A percentile compares a stretch with the other conserved stretches of the same genome.
Conservation (phyloP, 2,888 invertebrate species). For the Callimorpha dominula region DNA sequence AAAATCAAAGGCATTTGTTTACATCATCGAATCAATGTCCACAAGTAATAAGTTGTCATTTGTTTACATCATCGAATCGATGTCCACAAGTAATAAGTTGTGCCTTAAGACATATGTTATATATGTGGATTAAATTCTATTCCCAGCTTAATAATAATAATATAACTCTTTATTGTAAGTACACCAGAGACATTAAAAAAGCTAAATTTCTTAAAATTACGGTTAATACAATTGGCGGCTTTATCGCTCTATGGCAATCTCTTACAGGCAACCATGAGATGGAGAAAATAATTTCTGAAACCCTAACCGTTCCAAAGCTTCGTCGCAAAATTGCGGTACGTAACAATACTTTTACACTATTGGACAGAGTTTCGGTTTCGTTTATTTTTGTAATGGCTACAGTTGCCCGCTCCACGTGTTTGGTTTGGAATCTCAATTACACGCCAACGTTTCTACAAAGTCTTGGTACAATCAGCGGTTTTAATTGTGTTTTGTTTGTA, state of each 20-base stretch:
- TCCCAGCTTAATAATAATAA: background rate
- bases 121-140: background rate
- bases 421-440: conserved; percentile 54
- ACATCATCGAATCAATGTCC: background rate
- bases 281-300: background rate
- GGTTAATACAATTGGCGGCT: no score
- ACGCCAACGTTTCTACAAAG: conserved; percentile 28
- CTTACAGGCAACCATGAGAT: no score
- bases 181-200: no score
- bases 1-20: background rate
- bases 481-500: conserved; percentile 36
- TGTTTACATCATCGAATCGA: background rate
- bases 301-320: background rate
- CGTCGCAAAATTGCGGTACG: background rate
- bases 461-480: conserved; percentile 25
- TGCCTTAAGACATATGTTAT: background rate
- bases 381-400: conserved; percentile 40
- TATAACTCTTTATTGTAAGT: no score
- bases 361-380: conserved; percentile 28
- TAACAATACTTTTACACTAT: conserved; percentile 16
- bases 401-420: conserved; percentile 32
- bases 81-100: background rate
- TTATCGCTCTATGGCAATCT: no score
- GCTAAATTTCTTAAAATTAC: no score
- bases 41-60: background rate